Evolutionary conservation across 2,113 vertebrate species (phyloP), one percentile per base, ranked within the genome.

Genomic region (Genyomyrus donnyi): DNA sequence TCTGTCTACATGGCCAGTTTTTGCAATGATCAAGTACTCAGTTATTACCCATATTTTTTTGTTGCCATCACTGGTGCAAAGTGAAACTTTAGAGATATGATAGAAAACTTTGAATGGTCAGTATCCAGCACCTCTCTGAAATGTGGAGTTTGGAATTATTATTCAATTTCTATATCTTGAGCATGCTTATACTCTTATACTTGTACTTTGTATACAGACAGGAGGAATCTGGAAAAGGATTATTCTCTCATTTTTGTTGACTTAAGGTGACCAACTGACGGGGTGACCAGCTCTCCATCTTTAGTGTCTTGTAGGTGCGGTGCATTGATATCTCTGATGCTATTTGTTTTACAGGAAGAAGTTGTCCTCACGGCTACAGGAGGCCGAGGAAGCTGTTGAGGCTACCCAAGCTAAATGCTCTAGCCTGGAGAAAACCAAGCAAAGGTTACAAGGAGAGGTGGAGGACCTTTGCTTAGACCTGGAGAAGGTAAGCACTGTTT

Each of bases 381-480:
- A 96, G 93, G 95, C 96, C 0, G 96, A 97, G 92, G 96, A 97
- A 91, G 95, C 95, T 0, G 93, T 94, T 70, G 96, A 97, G 52
- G 96, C 95, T 80, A 96, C 95, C 0, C 96, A 96, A 90, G 92
- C 95, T 86, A 97, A 96, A 89, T 96, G 96, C 88, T 96, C 94
- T 35, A 96, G 95, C 2, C 92, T 97, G 92, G 96, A 97, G 92
- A 97, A 97, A 91, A 96, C 94, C 92, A 96, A 96, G 35, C 96
- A 96, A 93, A 94, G 96, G 90, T 91, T 97, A 42, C 96, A 96
- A 90, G 94, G 94, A 1, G 96, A 97, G 88, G 94, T 97, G 91
- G 96, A 96, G 91, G 96, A 97, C 74, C 95, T 97, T 39, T 94
- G 95, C 91, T 93, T 96, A 88, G 96, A 96, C 92, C 92, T 97